Evolutionary conservation across 2,113 vertebrate species (phyloP).

Genomic region (Dipodomys ordii): DNA sequence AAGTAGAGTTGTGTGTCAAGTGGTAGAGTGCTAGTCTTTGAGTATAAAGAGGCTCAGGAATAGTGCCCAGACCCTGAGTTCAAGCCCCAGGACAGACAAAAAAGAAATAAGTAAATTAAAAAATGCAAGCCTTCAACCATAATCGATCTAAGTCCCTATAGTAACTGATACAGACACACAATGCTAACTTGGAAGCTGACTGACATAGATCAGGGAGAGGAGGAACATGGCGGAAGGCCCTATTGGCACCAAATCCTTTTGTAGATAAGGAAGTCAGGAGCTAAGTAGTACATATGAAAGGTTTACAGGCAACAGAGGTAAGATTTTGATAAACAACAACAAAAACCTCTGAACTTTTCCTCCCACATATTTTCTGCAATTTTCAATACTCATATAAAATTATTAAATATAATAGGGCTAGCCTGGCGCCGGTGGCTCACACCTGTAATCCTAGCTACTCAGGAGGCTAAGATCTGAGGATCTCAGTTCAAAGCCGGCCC

Average conservation of each 20-base stretch:
- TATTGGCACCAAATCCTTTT: neutral
- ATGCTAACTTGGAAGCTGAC: neutral
- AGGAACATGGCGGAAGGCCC: neutral
- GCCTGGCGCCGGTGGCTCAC: too few species aligned
- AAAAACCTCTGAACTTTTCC: slow-evolving; percentile 4
- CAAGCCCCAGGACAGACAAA: too few species aligned
- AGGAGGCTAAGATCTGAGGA: too few species aligned
- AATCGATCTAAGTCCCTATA: neutral
- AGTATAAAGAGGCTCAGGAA: too few species aligned
- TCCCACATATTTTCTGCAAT: neutral
- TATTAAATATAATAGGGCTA: neutral
- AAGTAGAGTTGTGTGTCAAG: too few species aligned
- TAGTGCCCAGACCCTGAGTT: too few species aligned
- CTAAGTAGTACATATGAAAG: neutral
- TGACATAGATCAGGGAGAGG: neutral
- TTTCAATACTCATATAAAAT: slow-evolving; percentile 22
- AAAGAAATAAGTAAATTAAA: too few species aligned
- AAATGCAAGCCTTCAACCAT: slow-evolving; percentile 48
- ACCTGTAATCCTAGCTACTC: too few species aligned
- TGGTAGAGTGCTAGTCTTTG: too few species aligned
- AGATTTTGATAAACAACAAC: neutral
- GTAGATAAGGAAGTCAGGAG: neutral
- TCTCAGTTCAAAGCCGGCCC: too few species aligned
- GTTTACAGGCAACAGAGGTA: neutral
- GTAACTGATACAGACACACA: neutral